These are phyloP conservation scores for Tursiops truncatus DNA, from an alignment of 2,113 vertebrate genomes.

Conservation along the genomic window DNA sequence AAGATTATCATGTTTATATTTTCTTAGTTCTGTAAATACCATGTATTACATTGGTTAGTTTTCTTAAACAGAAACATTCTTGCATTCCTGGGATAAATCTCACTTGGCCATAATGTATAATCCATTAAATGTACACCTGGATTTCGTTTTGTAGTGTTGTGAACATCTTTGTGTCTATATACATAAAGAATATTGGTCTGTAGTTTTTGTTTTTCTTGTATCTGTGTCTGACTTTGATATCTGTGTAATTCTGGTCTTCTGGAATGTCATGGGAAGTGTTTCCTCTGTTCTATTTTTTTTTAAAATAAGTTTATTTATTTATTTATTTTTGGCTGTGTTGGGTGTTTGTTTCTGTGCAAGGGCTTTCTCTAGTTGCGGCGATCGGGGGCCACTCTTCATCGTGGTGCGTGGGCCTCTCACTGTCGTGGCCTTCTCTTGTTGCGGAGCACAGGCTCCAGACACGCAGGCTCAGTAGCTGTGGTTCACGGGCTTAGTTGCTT, in stretches of 20 bases:
- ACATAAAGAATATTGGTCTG: neutral
- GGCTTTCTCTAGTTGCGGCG: no score
- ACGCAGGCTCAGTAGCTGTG: no score
- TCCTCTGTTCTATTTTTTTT: neutral
- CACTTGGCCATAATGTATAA: neutral
- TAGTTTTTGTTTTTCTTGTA: neutral
- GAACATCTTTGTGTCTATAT: neutral
- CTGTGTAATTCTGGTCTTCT: neutral
- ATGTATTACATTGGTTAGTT: neutral
- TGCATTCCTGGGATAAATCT: neutral
- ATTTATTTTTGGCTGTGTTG: no score
- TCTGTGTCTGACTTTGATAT: neutral
- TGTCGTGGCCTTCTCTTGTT: no score
- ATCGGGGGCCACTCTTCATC: no score
- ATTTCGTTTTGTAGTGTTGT: neutral
- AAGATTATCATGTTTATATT: neutral
- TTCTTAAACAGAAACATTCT: neutral
- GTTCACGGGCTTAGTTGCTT: no score
- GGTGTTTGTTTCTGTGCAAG: no score
- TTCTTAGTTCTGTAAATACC: neutral
- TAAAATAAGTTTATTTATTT: no score
- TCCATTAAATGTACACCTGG: neutral
- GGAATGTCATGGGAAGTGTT: neutral
- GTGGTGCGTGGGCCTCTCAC: no score
- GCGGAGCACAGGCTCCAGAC: no score